Evolutionary conservation across 2,113 vertebrate species (phyloP).

Genomic region (Cathartes aura): DNA sequence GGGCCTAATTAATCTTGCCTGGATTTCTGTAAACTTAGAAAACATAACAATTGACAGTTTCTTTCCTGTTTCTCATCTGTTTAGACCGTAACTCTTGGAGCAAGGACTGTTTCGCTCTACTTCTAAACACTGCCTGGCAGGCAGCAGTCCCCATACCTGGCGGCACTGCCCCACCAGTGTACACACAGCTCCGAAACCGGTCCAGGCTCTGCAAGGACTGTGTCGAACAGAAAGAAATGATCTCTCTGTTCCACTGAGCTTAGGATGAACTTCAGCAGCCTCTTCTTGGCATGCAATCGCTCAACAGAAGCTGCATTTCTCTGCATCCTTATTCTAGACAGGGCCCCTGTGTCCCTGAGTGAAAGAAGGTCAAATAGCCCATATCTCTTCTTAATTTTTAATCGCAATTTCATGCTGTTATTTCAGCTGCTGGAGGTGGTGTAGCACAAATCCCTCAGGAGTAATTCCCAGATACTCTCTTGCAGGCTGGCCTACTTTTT

Average conservation of each 20-base stretch:
- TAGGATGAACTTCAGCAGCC: neutral
- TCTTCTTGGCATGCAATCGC: neutral
- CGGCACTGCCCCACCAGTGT: neutral
- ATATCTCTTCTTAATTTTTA: constrained; percentile 60
- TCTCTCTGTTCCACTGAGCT: neutral
- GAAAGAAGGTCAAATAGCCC: constrained; percentile 61
- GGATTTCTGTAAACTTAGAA: neutral
- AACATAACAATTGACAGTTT: neutral
- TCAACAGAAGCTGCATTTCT: neutral
- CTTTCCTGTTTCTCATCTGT: neutral
- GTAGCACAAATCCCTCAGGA: constrained; percentile 28
- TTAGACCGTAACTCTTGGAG: neutral
- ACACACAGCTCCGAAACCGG: neutral
- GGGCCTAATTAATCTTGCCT: neutral
- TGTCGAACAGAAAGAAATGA: fast-evolving
- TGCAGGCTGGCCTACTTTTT: constrained; percentile 35
- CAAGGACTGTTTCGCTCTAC: neutral
- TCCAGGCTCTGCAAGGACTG: neutral
- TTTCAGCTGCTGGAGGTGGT: constrained; percentile 47
- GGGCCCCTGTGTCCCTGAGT: neutral
- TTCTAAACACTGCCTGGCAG: neutral
- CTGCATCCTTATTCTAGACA: neutral
- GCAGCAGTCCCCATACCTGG: fast-evolving
- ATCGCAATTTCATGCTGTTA: constrained; percentile 62
- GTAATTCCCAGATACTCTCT: constrained; percentile 41